Evolutionary conservation across 2,113 vertebrate genomes (phyloP).

Genomic region (Eleginops maclovinus): DNA sequence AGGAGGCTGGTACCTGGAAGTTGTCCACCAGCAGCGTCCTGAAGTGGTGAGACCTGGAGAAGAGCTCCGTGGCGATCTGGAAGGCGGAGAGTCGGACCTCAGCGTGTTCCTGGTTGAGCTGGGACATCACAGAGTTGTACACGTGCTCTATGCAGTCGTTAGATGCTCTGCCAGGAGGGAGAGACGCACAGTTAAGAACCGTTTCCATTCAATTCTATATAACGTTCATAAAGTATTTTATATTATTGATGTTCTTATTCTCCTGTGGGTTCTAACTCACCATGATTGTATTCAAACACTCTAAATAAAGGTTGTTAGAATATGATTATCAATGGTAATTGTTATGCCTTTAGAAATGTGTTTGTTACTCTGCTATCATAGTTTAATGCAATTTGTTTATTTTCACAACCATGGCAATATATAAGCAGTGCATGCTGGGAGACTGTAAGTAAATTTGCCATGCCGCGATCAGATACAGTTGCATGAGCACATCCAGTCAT

Average conservation of each 20-base stretch:
- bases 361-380: too few species aligned
- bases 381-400: too few species aligned
- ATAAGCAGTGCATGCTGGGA: too few species aligned
- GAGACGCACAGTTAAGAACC: neutral
- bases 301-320: too few species aligned
- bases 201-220: neutral
- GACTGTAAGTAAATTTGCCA: too few species aligned
- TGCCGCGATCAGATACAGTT: too few species aligned
- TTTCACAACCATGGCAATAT: too few species aligned
- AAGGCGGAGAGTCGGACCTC: conserved; percentile 93
- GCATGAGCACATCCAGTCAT: too few species aligned
- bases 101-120: conserved; percentile 88
- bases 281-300: too few species aligned
- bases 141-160: conserved; percentile 87
- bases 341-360: too few species aligned
- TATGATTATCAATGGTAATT: too few species aligned
- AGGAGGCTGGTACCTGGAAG: conserved; percentile 83
- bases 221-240: too few species aligned
- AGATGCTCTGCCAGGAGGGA: conserved; percentile 67
- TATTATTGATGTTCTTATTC: neutral
- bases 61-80: conserved; percentile 87
- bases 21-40: conserved; percentile 86
- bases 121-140: conserved; percentile 88
- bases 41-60: conserved; percentile 91
- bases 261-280: neutral